A percentile compares a stretch with the other conserved stretches of the same genome.
phyloP scores from a whole-genome alignment of 2,113 vertebrate species.

The Channa argus region DNA sequence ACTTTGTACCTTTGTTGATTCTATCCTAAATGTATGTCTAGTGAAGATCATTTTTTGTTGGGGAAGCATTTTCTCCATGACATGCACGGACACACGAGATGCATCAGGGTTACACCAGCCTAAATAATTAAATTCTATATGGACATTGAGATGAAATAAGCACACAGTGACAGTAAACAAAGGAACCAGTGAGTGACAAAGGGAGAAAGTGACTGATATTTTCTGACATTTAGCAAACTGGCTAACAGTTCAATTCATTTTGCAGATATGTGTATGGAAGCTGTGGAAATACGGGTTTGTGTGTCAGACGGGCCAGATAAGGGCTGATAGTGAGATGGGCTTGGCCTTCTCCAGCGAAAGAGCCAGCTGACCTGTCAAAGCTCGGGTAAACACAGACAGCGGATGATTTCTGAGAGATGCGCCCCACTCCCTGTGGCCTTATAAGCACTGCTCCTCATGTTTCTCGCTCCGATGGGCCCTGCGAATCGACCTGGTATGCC shows the following conservation, averaged over 20 bases:
- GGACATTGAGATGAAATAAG: not conserved
- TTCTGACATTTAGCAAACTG: slow-evolving; percentile 75
- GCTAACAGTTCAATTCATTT: slow-evolving; percentile 57
- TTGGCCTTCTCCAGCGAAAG: slow-evolving; percentile 60
- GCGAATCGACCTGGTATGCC: slow-evolving; percentile 38
- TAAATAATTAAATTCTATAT: slow-evolving; percentile 20
- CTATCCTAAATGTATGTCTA: no score
- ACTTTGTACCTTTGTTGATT: slow-evolving; percentile 24
- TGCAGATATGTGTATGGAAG: slow-evolving; percentile 34
- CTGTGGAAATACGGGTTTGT: slow-evolving; percentile 27
- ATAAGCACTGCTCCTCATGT: slow-evolving; percentile 33
- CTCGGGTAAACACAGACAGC: slow-evolving; percentile 59
- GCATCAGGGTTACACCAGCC: not conserved
- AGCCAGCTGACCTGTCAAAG: slow-evolving; percentile 48
- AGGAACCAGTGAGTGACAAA: not conserved
- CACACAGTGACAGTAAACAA: not conserved
- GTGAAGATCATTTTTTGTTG: no score
- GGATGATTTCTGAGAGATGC: slow-evolving; percentile 39
- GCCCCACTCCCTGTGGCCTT: slow-evolving; percentile 44
- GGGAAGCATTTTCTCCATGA: not conserved
- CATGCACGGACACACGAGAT: not conserved
- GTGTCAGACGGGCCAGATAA: slow-evolving; percentile 57
- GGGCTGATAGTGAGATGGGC: slow-evolving; percentile 39
- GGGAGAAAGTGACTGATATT: slow-evolving; percentile 61
- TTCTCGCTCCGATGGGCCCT: slow-evolving; percentile 50